phyloP scores from a whole-genome alignment of 2,888 invertebrate species.

The Spodoptera exigua region DNA sequence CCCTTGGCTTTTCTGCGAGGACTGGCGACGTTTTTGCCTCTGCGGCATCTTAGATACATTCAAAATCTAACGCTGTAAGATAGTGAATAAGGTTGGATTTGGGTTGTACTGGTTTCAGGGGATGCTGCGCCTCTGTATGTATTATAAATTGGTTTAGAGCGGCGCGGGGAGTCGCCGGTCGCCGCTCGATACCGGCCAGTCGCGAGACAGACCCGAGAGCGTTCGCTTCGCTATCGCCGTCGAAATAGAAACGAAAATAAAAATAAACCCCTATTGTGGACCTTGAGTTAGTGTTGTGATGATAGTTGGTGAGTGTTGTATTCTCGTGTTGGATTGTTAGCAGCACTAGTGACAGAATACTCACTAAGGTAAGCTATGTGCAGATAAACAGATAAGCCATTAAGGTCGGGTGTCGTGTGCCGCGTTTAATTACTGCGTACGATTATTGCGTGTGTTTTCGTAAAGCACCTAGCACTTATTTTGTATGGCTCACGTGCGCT shows the following conservation, averaged over 20 bases:
- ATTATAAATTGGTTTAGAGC: conserved; percentile 89
- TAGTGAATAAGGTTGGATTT: conserved; percentile 65
- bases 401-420: conserved; percentile 35
- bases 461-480: conserved; percentile 23
- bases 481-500: conserved; percentile 19
- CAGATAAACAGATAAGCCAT: conserved; percentile 39
- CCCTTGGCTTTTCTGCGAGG: conserved; percentile 84
- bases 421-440: conserved; percentile 54
- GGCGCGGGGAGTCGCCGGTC: conserved; percentile 80
- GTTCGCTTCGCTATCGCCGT: conserved; percentile 63
- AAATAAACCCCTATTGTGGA: conserved; percentile 62
- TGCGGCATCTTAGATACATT: conserved; percentile 77
- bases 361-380: conserved; percentile 44
- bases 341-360: conserved; percentile 40
- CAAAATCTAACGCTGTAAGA: conserved; percentile 56
- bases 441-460: conserved; percentile 50
- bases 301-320: conserved; percentile 47
- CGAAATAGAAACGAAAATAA: conserved; percentile 61
- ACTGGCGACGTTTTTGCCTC: conserved; percentile 85
- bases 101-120: conserved; percentile 65
- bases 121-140: conserved; percentile 89
- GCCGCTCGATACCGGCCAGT: conserved; percentile 87
- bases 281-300: conserved; percentile 55
- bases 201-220: conserved; percentile 72
- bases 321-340: conserved; percentile 55